Conservation (phyloP, 2,113 vertebrate genomes). For the Sarotherodon lohbergeri region DNA sequence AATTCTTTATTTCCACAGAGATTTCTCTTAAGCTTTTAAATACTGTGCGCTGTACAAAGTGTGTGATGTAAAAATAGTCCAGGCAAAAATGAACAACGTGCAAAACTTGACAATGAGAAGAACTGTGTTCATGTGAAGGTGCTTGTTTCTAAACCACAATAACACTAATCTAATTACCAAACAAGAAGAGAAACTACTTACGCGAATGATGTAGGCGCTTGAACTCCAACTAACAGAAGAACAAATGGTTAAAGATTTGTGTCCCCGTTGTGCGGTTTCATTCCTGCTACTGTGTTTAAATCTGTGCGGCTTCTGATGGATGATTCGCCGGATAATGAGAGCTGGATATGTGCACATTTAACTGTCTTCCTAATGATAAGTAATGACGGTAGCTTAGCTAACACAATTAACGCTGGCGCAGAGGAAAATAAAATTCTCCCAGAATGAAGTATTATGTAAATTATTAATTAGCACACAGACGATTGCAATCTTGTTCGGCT, state of each 20-base stretch:
- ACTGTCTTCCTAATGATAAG: constrained; percentile 54
- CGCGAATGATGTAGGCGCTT: not conserved
- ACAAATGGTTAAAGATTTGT: not conserved
- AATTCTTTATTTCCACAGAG: not conserved
- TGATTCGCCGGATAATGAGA: constrained; percentile 39
- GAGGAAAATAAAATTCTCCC: constrained; percentile 51
- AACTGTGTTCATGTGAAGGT: not conserved
- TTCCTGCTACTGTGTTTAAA: constrained; percentile 17
- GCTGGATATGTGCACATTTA: constrained; percentile 43
- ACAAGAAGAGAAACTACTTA: not conserved
- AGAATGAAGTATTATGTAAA: constrained; percentile 69
- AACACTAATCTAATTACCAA: not conserved
- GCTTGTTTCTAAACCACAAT: not conserved
- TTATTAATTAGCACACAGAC: constrained; percentile 67
- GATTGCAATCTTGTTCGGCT: constrained; percentile 59
- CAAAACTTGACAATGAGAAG: not conserved
- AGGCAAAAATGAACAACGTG: not conserved
- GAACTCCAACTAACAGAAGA: not conserved
- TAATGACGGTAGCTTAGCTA: constrained; percentile 57
- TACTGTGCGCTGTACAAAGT: not conserved
- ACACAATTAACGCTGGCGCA: constrained; percentile 50
- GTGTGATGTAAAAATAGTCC: not conserved
- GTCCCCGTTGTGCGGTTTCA: not conserved
- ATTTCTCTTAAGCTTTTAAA: not conserved
- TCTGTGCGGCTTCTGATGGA: constrained; percentile 31